Conservation (phyloP, 2,888 invertebrate genomes). For the Hypolimnas misippus region DNA sequence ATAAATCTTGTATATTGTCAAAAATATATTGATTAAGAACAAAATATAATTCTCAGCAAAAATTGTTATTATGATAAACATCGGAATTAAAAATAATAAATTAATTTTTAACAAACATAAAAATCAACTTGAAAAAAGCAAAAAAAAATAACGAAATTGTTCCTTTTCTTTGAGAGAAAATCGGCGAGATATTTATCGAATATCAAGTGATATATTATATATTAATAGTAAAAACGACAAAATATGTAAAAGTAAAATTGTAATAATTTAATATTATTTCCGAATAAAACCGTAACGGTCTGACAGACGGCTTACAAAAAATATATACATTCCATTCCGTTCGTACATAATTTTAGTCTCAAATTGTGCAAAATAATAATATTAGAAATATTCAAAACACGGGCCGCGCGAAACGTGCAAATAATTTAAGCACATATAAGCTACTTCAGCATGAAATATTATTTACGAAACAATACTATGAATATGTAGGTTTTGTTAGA, state of each 20-base stretch:
- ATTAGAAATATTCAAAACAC: conserved; percentile 34
- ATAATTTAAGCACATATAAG: conserved; percentile 15
- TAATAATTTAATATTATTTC: not conserved
- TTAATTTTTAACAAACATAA: too few relatives aligned
- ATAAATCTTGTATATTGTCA: too few relatives aligned
- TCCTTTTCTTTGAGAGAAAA: too few relatives aligned
- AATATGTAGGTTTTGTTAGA: not conserved
- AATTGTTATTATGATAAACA: too few relatives aligned
- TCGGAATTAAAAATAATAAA: too few relatives aligned
- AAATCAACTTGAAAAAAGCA: too few relatives aligned
- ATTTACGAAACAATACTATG: not conserved
- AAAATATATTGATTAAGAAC: too few relatives aligned
- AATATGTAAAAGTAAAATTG: too few relatives aligned
- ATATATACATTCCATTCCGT: conserved; percentile 21
- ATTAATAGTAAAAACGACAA: not conserved
- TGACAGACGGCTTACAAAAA: not conserved
- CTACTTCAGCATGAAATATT: not conserved
- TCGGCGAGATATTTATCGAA: too few relatives aligned
- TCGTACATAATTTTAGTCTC: conserved; percentile 23
- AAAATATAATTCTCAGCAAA: too few relatives aligned
- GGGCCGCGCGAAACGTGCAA: conserved; percentile 11
- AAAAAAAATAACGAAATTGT: too few relatives aligned
- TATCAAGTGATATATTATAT: too few relatives aligned
- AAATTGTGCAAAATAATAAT: conserved; percentile 30
- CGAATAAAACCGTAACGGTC: conserved; percentile 2